Evolutionary conservation across 1,140 invertebrate genomes (phyloP).

Genomic region (Cyclargus thomasi): DNA sequence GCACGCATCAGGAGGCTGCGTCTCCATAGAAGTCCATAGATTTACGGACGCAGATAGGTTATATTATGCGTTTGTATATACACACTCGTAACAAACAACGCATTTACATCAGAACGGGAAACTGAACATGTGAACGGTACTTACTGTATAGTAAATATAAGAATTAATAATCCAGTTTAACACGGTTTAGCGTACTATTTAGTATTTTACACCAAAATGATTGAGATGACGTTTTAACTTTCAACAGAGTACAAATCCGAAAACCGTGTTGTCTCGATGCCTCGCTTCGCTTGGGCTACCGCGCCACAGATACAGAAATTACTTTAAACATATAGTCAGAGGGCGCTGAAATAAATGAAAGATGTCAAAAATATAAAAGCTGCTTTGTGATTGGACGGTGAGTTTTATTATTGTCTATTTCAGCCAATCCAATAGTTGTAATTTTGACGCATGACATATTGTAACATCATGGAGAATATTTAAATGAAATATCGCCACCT

Average conservation of each 20-base stretch:
- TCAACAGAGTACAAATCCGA: conserved; percentile 53
- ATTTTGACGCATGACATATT: no score
- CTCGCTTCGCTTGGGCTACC: conserved; percentile 60
- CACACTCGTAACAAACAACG: conserved; percentile 65
- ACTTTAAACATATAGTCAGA: no score
- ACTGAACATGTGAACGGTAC: conserved; percentile 38
- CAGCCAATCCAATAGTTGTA: no score
- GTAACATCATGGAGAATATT: no score
- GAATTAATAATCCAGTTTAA: conserved; percentile 42
- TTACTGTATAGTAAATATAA: conserved; percentile 56
- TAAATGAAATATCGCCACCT: no score
- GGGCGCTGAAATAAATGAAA: no score
- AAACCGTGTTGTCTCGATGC: conserved; percentile 56
- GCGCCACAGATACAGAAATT: conserved; percentile 32
- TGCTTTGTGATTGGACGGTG: no score
- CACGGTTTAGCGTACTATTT: conserved; percentile 51
- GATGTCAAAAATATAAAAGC: no score
- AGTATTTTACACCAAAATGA: conserved; percentile 27
- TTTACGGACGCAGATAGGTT: conserved; percentile 68
- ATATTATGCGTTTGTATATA: conserved; percentile 72
- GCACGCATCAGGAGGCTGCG: conserved; percentile 59
- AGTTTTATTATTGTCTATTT: no score
- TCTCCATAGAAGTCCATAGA: conserved; percentile 42
- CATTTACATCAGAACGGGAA: conserved; percentile 38
- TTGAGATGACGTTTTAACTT: conserved; percentile 65